Evolutionary conservation across 2,797 vertebrate genomes (phyloP).

Genomic region (Notolabrus celidotus): DNA sequence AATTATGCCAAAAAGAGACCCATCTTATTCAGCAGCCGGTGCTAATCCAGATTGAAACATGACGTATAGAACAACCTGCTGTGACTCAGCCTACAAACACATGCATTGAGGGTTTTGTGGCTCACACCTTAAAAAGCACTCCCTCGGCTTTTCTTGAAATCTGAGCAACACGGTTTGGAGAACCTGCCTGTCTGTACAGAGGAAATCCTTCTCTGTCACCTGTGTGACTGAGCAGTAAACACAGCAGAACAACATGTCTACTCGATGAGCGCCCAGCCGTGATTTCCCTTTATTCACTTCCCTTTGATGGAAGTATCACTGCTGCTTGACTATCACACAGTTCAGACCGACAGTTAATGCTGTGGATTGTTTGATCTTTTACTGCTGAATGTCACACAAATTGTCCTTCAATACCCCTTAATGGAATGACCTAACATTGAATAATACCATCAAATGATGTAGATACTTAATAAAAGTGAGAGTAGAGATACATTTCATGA

Average conservation of each 20-base stretch:
- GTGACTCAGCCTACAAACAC: slow-evolving; percentile 16
- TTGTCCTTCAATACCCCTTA: no score
- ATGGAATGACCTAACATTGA: no score
- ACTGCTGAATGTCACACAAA: slow-evolving; percentile 13
- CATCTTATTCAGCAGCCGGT: slow-evolving; percentile 31
- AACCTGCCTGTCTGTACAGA: slow-evolving; percentile 42
- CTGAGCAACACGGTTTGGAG: slow-evolving; percentile 28
- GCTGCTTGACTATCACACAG: slow-evolving; percentile 25
- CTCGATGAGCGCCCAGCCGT: slow-evolving; percentile 50
- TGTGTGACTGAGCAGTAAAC: slow-evolving; percentile 61
- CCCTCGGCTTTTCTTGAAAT: slow-evolving; percentile 19
- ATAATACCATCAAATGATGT: no score
- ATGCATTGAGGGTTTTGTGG: background rate
- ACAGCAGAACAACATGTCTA: slow-evolving; percentile 54
- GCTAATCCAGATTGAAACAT: slow-evolving; percentile 54
- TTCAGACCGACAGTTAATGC: slow-evolving; percentile 54
- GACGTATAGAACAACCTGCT: slow-evolving; percentile 43
- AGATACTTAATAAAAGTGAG: background rate
- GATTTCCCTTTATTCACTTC: slow-evolving; percentile 51
- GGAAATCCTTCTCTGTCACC: slow-evolving; percentile 49
- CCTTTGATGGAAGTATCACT: slow-evolving; percentile 34
- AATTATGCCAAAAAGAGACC: slow-evolving; percentile 50
- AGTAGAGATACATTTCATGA: background rate
- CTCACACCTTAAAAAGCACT: background rate
- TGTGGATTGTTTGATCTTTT: slow-evolving; percentile 10